A percentile compares a stretch with the other conserved stretches of the same genome.
Evolutionary conservation across 1,140 invertebrate species (phyloP).

Genomic region (Pogonognathellus flavescens): DNA sequence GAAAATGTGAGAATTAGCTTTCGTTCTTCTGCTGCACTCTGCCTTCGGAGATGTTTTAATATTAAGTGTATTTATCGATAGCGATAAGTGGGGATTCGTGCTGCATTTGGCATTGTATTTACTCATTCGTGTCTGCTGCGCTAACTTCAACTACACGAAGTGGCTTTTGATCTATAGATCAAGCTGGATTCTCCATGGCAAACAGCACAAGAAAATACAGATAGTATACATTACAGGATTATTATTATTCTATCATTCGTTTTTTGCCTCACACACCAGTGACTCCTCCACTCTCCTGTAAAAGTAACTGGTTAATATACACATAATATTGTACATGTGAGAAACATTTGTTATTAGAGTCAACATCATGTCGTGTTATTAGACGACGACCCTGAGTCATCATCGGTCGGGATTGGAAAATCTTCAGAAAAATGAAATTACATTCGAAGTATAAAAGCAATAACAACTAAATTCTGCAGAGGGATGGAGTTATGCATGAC

Average conservation of each 20-base stretch:
- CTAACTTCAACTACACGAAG: neutral
- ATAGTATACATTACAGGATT: neutral
- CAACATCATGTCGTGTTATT: too few species aligned
- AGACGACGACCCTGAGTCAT: too few species aligned
- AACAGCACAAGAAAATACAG: too few species aligned
- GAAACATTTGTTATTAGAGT: too few species aligned
- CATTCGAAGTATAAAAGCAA: neutral
- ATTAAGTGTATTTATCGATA: constrained; percentile 26
- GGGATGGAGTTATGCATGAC: constrained; percentile 58
- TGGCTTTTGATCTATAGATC: too few species aligned
- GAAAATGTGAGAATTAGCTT: too few species aligned
- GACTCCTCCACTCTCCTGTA: too few species aligned
- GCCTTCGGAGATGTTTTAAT: neutral
- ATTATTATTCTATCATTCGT: too few species aligned
- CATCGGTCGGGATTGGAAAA: neutral
- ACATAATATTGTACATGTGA: too few species aligned
- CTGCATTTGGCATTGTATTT: constrained; percentile 35
- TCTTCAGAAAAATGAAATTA: neutral
- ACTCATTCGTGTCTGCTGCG: neutral
- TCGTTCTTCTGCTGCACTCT: neutral
- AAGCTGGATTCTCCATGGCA: neutral
- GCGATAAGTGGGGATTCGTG: constrained; percentile 34
- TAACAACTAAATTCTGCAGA: constrained; percentile 6
- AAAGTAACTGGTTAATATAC: too few species aligned
- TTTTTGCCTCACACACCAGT: too few species aligned